Base-by-base conservation (phyloP, 2,113 vertebrate genomes). In the Miniopterus natalensis region DNA sequence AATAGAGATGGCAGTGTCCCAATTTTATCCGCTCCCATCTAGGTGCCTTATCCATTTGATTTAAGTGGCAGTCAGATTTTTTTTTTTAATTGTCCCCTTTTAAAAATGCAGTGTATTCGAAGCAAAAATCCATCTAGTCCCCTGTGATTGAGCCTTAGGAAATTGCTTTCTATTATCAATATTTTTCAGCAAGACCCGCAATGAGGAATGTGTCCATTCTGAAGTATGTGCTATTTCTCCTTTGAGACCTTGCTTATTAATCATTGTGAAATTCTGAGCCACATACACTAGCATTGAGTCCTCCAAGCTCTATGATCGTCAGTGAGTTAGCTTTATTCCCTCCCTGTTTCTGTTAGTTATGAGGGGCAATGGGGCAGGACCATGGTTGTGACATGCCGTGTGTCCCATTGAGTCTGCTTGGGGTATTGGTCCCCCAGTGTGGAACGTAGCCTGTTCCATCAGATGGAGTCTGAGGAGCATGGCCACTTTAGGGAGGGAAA, bases 161-260 rank as follows among this genome's bases (percentile, higher is more conserved):
- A 97, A 83, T 88, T 95, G 55, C 59, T 88, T 94, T 78, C 73
- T 90, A 55, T 95, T 95, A 90, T 85, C 45, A 79, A 17, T 90
- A 75, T 90, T 95, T 96, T 96, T 94, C 73, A 96, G 40, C 73
- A 92, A 49, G 14, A 87, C 8, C 45, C 66, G 42, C 13, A 47
- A 5, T 92, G 77, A 95, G 29, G 61, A 83, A 85, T 66, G 23
- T 75, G 17, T 88, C 84, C 55, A 17, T 88, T 85, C 40, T 92
- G 61, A 94, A 74, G 20, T 47, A 59, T 45, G 31, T 57, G 53
- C 36, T 81, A 2, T 95, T 97, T 95, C 92, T 95, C 77, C 73
- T 96, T 92, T 80, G 73, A 95, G 66, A 65, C 63, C 31, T 84
- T 42, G 8, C 31, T 83, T 91, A 70, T 94, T 75, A 70, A 74